Evolutionary conservation across 2,888 invertebrate genomes (phyloP).

Genomic region (Cremastinae sp.): DNA sequence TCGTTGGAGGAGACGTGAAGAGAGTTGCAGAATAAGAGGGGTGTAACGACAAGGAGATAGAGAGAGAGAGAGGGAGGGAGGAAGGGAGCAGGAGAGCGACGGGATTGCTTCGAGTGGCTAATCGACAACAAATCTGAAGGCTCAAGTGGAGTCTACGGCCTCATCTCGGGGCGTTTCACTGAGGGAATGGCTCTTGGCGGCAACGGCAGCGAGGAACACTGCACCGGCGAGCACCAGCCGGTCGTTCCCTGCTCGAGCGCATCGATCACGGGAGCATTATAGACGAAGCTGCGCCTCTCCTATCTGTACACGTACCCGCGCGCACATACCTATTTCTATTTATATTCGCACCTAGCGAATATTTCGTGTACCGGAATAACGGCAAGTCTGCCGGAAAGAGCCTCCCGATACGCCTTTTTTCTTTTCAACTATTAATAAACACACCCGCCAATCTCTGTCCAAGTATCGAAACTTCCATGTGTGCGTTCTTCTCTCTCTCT

Average conservation of each 20-base stretch:
- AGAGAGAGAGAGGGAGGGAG: conserved; percentile 6
- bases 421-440: neutral
- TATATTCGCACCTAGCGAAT: conserved; percentile 13
- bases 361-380: conserved; percentile 18
- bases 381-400: conserved; percentile 14
- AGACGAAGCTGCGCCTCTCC: conserved; percentile 37
- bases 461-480: too few relatives aligned
- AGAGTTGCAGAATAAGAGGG: too few relatives aligned
- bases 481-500: too few relatives aligned
- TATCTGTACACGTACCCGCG: neutral
- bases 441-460: neutral
- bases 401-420: conserved; percentile 37
- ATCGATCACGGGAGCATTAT: conserved; percentile 67
- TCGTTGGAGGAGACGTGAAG: neutral
- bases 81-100: conserved; percentile 60
- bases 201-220: conserved; percentile 40
- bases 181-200: conserved; percentile 52
- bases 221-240: conserved; percentile 51
- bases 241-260: conserved; percentile 58
- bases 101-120: conserved; percentile 67
- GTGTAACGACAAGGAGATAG: neutral
- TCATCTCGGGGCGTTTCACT: conserved; percentile 64
- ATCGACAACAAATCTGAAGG: conserved; percentile 71
- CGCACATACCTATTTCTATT: conserved; percentile 21
- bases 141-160: conserved; percentile 67